phyloP scores from a whole-genome alignment of 2,113 vertebrate species.

The Bubo scandiacus region DNA sequence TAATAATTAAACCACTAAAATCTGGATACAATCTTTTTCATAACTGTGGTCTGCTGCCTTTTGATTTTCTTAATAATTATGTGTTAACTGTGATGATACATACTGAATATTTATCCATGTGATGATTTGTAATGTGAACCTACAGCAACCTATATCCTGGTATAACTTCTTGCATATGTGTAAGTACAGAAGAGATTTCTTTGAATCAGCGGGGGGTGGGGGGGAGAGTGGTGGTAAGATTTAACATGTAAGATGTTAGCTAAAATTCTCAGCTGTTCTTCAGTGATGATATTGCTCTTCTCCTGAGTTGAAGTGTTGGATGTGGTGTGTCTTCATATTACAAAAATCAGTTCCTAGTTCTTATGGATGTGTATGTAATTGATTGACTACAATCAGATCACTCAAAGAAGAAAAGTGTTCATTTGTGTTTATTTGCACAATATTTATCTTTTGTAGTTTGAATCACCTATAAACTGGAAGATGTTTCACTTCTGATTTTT shows the following conservation, averaged over 20 bases:
- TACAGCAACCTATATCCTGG: neutral
- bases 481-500: neutral
- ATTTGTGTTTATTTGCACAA: neutral
- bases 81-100: neutral
- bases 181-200: neutral
- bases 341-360: neutral
- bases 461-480: neutral
- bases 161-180: neutral
- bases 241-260: neutral
- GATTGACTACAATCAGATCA: neutral
- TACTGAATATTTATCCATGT: neutral
- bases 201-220: neutral
- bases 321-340: neutral
- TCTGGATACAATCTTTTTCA: neutral
- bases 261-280: neutral
- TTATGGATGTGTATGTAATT: neutral
- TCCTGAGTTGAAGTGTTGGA: neutral
- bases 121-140: neutral
- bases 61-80: neutral
- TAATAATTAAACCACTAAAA: neutral
- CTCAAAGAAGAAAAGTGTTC: neutral
- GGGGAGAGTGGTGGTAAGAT: neutral
- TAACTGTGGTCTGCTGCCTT: neutral
- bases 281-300: neutral
- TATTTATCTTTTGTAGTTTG: neutral